phyloP scores from a whole-genome alignment of 2,113 vertebrate species.

The Nettapus auritus region DNA sequence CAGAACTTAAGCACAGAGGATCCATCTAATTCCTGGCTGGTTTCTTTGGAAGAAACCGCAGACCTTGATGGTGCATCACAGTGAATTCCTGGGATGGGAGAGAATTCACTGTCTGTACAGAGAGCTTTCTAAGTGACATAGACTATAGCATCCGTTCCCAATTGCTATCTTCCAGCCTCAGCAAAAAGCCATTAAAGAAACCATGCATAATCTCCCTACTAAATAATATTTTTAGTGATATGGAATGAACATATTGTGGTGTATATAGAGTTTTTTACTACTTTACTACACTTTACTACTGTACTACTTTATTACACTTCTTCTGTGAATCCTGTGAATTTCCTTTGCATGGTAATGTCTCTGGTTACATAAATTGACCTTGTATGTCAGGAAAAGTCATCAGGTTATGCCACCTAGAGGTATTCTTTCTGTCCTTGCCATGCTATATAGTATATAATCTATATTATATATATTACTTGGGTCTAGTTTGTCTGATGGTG shows the following conservation, averaged over 20 bases:
- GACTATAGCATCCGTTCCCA: background rate
- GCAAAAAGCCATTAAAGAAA: background rate
- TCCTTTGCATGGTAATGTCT: background rate
- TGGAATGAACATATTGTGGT: background rate
- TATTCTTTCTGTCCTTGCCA: background rate
- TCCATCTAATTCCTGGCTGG: background rate
- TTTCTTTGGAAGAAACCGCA: background rate
- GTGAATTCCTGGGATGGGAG: background rate
- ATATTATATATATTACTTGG: background rate
- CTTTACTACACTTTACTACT: too few relatives aligned
- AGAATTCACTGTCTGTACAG: background rate
- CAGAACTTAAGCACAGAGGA: background rate
- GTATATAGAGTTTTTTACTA: background rate
- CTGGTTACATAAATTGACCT: background rate
- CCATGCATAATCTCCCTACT: background rate
- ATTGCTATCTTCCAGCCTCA: background rate
- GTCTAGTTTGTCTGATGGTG: background rate
- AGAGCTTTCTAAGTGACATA: background rate
- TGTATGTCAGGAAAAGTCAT: background rate
- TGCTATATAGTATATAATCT: background rate
- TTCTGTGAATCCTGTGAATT: background rate
- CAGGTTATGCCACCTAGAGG: slow-evolving; percentile 14
- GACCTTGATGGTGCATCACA: background rate
- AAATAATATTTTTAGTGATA: background rate
- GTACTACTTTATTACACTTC: background rate